Evolutionary conservation across 2,113 vertebrate genomes (phyloP), one percentile per base, ranked within the genome.

Genomic region (Tretioscincus oriximinensis): DNA sequence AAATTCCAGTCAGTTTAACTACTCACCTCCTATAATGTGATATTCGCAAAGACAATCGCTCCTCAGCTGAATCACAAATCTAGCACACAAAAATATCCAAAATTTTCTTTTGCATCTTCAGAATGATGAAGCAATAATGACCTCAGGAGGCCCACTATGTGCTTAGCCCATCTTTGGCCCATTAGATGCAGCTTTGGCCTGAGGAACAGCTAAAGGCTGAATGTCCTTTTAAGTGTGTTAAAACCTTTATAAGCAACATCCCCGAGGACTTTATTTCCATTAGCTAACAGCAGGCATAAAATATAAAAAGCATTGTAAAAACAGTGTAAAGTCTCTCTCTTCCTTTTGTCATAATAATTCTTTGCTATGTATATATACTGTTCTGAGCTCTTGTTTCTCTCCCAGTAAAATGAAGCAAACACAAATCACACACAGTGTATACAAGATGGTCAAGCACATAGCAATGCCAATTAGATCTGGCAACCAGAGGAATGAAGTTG

Each of bases 221-320:
- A 93, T 90, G 71, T 87, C 91, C 92, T 92, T 81, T 93, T 90
- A 92, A 94, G 89, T 91, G 89, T 82, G 80, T 82, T 93, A 92
- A 93, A 93, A 81, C 84, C 90, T 92, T 92, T 87, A 93, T 92
- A 94, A 94, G 94, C 90, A 93, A 88, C 21, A 73, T 86, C 88
- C 91, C 90, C 82, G 80, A 90, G 87, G 88, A 92, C 85, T 90
- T 90, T 94, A 88, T 92, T 94, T 94, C 91, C 94, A 93, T 93
- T 91, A 94, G 85, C 78, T 88, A 93, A 92, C 92, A 91, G 83
- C 80, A 81, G 88, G 87, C 92, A 90, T 93, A 92, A 88, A 92
- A 90, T 91, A 94, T 89, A 93, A 89, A 94, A 91, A 89, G 84
- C 90, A 88, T 54, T 93, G 80, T 90, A 83, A 94, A 93, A 93